A percentile compares a stretch with the other conserved stretches of the same genome.
phyloP scores from a whole-genome alignment of 2,113 vertebrate species.

The Nibea coibor region DNA sequence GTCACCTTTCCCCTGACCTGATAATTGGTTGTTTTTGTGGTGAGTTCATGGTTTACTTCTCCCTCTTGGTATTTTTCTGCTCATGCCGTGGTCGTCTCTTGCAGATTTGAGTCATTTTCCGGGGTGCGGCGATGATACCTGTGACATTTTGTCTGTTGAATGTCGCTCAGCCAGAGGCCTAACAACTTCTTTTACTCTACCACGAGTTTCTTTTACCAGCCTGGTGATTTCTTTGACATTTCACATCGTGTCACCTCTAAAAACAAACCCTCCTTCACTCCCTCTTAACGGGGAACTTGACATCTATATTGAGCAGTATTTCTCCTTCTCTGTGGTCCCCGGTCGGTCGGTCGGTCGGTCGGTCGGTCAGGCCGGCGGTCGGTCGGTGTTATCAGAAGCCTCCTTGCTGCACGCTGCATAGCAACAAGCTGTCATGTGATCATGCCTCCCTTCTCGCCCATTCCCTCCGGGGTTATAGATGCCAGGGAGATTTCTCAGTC shows the following conservation, averaged over 20 bases:
- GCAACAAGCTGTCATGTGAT: slow-evolving; percentile 71
- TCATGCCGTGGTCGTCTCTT: neutral
- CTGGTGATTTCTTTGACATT: slow-evolving; percentile 8
- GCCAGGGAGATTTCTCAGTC: neutral
- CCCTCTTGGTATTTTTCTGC: neutral
- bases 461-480: slow-evolving; percentile 32
- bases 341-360: neutral
- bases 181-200: neutral
- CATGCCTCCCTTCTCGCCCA: slow-evolving; percentile 14
- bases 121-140: neutral
- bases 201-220: slow-evolving; percentile 4
- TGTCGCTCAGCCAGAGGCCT: neutral
- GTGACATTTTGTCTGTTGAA: neutral
- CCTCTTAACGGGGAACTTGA: slow-evolving; percentile 27
- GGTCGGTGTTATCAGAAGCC: slow-evolving; percentile 30
- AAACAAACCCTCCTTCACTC: neutral
- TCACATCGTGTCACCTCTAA: slow-evolving; percentile 3
- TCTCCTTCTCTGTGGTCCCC: neutral
- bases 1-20: no score
- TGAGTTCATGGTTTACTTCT: neutral
- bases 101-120: neutral
- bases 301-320: neutral
- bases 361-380: no score
- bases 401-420: slow-evolving; percentile 55
- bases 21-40: neutral